Conservation (phyloP, 1,140 invertebrate genomes). For the Sipha flava region DNA sequence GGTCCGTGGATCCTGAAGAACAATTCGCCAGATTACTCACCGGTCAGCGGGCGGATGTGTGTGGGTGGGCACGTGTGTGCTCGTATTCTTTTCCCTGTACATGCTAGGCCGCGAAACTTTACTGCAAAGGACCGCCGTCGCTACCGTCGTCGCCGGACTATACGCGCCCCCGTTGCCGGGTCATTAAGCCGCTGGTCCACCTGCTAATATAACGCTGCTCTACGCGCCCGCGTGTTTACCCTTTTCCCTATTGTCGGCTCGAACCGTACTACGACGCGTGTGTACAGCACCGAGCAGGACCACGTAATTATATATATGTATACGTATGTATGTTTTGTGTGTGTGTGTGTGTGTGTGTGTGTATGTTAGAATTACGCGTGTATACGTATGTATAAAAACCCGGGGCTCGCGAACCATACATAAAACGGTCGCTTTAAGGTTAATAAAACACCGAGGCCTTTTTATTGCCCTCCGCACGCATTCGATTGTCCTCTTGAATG, state of each 20-base stretch:
- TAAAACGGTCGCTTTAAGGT: slow-evolving; percentile 23
- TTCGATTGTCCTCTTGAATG: slow-evolving; percentile 4
- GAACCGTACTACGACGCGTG: neutral
- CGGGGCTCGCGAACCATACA: neutral
- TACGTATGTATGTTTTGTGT: too few species aligned
- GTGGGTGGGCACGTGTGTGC: neutral
- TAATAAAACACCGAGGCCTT: slow-evolving; percentile 15
- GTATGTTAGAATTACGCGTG: too few species aligned
- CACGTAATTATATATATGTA: too few species aligned
- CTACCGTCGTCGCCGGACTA: too few species aligned
- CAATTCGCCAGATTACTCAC: slow-evolving; percentile 23
- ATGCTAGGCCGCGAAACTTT: neutral
- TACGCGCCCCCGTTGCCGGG: neutral
- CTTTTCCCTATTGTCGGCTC: slow-evolving; percentile 13
- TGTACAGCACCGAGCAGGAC: neutral
- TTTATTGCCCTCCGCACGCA: neutral
- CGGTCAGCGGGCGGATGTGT: neutral
- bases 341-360: too few species aligned
- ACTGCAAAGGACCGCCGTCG: neutral
- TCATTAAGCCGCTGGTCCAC: slow-evolving; percentile 29
- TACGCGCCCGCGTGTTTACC: slow-evolving; percentile 9
- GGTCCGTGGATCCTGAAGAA: slow-evolving; percentile 9
- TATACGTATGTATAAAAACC: neutral
- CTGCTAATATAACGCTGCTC: slow-evolving; percentile 18
- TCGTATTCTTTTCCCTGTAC: neutral